phyloP scores from a whole-genome alignment of 1,140 invertebrate species.

The Caerostris extrusa region DNA sequence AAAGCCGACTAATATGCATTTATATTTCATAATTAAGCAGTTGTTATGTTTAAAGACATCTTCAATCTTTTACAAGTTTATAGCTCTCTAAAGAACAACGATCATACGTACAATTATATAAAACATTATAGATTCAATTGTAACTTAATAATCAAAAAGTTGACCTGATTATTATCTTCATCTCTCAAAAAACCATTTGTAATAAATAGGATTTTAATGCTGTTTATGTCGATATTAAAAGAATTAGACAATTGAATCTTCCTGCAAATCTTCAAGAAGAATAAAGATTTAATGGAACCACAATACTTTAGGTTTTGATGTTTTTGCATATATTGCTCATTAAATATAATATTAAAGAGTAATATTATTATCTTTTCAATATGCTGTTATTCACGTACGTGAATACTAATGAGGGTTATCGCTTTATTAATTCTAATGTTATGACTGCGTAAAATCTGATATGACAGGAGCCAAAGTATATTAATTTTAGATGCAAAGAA shows the following conservation, averaged over 20 bases:
- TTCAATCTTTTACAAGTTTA: not conserved
- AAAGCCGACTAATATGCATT: not conserved
- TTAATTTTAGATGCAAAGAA: too few species aligned
- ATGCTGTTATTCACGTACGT: not conserved
- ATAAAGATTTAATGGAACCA: not conserved
- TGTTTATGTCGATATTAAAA: not conserved
- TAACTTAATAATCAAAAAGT: not conserved
- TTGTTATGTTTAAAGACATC: not conserved
- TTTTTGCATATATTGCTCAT: not conserved
- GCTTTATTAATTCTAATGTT: not conserved
- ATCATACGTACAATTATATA: not conserved
- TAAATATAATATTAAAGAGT: not conserved
- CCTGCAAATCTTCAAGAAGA: not conserved
- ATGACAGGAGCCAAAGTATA: too few species aligned
- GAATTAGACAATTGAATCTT: not conserved
- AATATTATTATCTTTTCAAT: not conserved
- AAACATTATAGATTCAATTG: not conserved
- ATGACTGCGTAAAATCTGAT: not conserved
- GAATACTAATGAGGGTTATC: not conserved
- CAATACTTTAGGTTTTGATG: not conserved
- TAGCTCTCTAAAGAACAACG: not conserved
- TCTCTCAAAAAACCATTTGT: not conserved
- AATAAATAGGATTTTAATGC: not conserved
- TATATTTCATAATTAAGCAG: slow-evolving; percentile 6
- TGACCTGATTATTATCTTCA: not conserved